Base-by-base conservation (phyloP, 2,797 vertebrate species). In the Halcyon smyrnensis region DNA sequence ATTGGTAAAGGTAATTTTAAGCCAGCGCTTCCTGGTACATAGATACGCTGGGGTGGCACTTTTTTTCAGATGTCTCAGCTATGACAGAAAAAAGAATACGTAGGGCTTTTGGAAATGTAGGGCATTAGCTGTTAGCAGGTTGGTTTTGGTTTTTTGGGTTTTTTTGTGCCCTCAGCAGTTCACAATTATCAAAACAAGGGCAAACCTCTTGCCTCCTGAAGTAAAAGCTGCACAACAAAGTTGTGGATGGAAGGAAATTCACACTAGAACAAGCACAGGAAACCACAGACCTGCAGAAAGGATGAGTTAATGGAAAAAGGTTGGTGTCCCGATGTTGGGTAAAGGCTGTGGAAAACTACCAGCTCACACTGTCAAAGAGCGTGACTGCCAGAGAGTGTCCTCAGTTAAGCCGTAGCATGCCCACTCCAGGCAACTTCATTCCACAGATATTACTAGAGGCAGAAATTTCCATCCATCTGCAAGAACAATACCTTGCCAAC, bases 241-340 rank as follows among this genome's bases (percentile, higher is more conserved):
- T 36, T 43, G 54, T 62, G 69, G 79, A 93, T 94, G 74, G 67
- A 73, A 93, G 83, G 83, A 95, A 96, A 91, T 87, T 89, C 8
- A 0, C 50, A 68, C 79, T 41, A 75, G 62, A 86, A 88, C 45
- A 95, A 88, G 79, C 65, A 93, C 83, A 88, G 90, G 91, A 96
- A 96, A 93, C 73, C 50, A 78, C 45, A 94, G 65, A 81, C 83
- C 62, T 75, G 83, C 37, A 91, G 69, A 91, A 95, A 90, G 77
- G 57, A 88, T 30, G 63, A 95, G 80, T 90, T 68, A 95, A 96
- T 95, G 80, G 93, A 59, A 95, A 88, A 84, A 88, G 45, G 37
- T 43, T 88, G 41, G 46, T 90, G 65, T 88, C 83, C 69, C 84
- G 50, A 51, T 86, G 37, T 4, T 46, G 64, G 27, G 41, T 68